phyloP scores from a whole-genome alignment of 2,888 invertebrate species.

The Amblyteles armatorius region DNA sequence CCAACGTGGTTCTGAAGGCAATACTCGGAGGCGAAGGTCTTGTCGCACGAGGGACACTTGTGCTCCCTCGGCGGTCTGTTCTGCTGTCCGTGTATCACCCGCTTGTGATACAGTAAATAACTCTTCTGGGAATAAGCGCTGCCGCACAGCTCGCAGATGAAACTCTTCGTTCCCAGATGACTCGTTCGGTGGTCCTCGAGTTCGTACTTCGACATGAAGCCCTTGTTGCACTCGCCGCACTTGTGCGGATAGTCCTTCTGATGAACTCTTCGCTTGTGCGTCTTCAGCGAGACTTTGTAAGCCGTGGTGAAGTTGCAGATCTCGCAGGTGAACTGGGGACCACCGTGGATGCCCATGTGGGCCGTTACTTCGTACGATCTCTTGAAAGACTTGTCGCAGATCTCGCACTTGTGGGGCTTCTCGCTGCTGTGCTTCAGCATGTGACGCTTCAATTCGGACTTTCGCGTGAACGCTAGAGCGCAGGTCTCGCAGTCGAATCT shows the following conservation, averaged over 20 bases:
- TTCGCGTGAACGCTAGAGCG: slow-evolving; percentile 81
- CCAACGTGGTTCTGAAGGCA: slow-evolving; percentile 66
- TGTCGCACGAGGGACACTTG: slow-evolving; percentile 63
- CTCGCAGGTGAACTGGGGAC: slow-evolving; percentile 61
- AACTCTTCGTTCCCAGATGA: slow-evolving; percentile 57
- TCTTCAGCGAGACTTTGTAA: slow-evolving; percentile 66
- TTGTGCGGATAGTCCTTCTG: slow-evolving; percentile 59
- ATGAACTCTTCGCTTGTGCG: slow-evolving; percentile 68
- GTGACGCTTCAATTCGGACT: slow-evolving; percentile 38
- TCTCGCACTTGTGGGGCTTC: slow-evolving; percentile 62
- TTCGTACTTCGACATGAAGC: slow-evolving; percentile 68
- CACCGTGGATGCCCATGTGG: slow-evolving; percentile 71
- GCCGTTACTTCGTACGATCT: slow-evolving; percentile 68
- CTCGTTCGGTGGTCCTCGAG: slow-evolving; percentile 65
- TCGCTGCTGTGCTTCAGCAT: slow-evolving; percentile 48
- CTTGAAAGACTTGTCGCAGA: slow-evolving; percentile 67
- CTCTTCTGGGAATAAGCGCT: slow-evolving; percentile 64
- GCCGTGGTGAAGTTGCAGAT: slow-evolving; percentile 59
- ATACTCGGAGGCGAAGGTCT: slow-evolving; percentile 67
- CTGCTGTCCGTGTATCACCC: slow-evolving; percentile 63
- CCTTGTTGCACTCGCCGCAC: slow-evolving; percentile 68
- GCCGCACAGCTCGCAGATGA: slow-evolving; percentile 72
- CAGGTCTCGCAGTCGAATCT: slow-evolving; percentile 85
- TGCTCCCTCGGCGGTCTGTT: slow-evolving; percentile 64
- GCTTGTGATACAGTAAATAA: slow-evolving; percentile 58